Conservation (phyloP, 2,797 vertebrate genomes). For the Philypnodon macrostomus region DNA sequence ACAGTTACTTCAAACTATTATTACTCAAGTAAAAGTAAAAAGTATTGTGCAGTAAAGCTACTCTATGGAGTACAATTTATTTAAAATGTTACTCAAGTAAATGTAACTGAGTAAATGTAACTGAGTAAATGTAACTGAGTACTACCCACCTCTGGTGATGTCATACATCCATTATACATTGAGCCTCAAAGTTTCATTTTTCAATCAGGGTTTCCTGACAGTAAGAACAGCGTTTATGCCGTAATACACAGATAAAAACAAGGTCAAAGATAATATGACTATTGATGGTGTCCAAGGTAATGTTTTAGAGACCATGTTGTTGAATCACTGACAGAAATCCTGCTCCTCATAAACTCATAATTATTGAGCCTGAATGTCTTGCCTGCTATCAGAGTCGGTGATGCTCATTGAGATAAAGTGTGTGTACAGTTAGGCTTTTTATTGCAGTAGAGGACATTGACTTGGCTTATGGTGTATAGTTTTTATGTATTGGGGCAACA, state of each 20-base stretch:
- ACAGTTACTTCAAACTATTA: no score
- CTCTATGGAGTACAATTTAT: no score
- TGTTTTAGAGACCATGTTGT: slow-evolving; percentile 19
- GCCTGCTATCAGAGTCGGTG: neutral
- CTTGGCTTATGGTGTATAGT: neutral
- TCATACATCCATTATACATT: no score
- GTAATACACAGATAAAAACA: slow-evolving; percentile 17
- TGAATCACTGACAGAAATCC: slow-evolving; percentile 4
- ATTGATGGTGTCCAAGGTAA: slow-evolving; percentile 7
- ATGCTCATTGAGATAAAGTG: slow-evolving; percentile 9
- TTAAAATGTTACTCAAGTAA: no score
- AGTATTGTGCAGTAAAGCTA: no score
- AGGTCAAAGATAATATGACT: slow-evolving; percentile 11
- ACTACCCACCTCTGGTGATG: no score
- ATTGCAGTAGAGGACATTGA: slow-evolving; percentile 7
- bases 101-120: no score
- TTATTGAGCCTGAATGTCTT: neutral
- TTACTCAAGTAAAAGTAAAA: no score
- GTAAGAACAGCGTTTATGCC: neutral
- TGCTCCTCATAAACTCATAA: slow-evolving; percentile 6
- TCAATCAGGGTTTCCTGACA: no score
- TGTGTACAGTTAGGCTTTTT: neutral
- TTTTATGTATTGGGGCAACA: no score
- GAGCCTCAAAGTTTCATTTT: no score
- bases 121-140: no score